Percentiles rank a stretch among this genome's conserved stretches.
phyloP scores from a whole-genome alignment of 2,797 vertebrate genomes.

The Lerista edwardsae region DNA sequence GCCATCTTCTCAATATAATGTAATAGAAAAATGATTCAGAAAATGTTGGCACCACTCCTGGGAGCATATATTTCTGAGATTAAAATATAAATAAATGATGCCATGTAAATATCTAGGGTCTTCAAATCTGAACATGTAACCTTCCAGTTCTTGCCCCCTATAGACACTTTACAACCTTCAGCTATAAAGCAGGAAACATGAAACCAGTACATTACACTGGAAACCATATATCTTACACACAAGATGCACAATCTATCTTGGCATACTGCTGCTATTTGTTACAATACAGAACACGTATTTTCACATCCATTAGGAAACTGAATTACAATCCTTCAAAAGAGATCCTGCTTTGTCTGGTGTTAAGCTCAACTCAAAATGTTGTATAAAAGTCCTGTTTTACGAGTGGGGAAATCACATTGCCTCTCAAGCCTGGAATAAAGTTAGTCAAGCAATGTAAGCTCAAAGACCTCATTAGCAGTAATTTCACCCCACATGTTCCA shows the following conservation, averaged over 20 bases:
- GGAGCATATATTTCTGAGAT: neutral
- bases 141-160: neutral
- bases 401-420: slow-evolving; percentile 42
- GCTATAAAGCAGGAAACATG: neutral
- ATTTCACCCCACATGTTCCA: slow-evolving; percentile 19
- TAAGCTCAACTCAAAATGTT: slow-evolving; percentile 45
- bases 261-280: neutral
- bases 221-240: slow-evolving; percentile 8
- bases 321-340: slow-evolving; percentile 16
- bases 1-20: slow-evolving; percentile 13
- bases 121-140: neutral
- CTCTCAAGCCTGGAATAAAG: slow-evolving; percentile 50
- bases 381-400: slow-evolving; percentile 18
- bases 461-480: slow-evolving; percentile 43
- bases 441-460: slow-evolving; percentile 30
- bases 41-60: neutral
- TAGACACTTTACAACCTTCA: neutral
- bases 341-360: slow-evolving; percentile 10
- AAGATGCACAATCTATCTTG: slow-evolving; percentile 2
- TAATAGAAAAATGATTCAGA: rapidly evolving
- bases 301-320: neutral
- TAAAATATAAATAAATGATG: slow-evolving; percentile 22
- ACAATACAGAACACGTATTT: neutral
- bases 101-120: neutral
- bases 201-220: neutral